These are phyloP conservation scores for Muscicapa adusta DNA, from an alignment of 2,113 vertebrate species.

Conservation along the genomic window DNA sequence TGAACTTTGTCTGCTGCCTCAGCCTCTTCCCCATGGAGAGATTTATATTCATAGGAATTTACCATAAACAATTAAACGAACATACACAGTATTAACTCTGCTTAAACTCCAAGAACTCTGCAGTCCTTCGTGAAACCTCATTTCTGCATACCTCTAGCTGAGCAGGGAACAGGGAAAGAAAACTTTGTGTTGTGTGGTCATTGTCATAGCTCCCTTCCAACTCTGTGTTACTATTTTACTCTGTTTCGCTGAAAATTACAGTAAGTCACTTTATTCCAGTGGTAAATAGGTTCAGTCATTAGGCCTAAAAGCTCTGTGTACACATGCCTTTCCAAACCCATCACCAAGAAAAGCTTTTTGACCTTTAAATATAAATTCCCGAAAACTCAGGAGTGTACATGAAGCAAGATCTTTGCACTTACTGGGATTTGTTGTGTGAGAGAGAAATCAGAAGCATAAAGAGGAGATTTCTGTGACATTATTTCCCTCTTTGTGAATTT, in stretches of 20 bases:
- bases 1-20: not conserved
- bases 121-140: not conserved
- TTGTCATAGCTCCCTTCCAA: not conserved
- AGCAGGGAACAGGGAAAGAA: not conserved
- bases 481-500: not conserved
- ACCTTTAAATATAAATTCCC: not conserved
- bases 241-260: not conserved
- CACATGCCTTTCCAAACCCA: not conserved
- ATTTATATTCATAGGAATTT: not conserved
- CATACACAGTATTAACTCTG: not conserved
- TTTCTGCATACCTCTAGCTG: not conserved
- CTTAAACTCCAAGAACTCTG: not conserved
- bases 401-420: not conserved
- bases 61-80: not conserved
- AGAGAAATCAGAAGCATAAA: not conserved
- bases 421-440: not conserved
- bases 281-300: not conserved
- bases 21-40: not conserved
- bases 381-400: not conserved
- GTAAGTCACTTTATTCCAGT: not conserved
- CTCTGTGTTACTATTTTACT: fast-evolving
- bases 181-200: not conserved
- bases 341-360: not conserved
- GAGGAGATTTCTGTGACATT: not conserved
- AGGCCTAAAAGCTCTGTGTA: not conserved